Evolutionary conservation across 1,140 invertebrate genomes (phyloP).

Genomic region (Drosophila bocki): DNA sequence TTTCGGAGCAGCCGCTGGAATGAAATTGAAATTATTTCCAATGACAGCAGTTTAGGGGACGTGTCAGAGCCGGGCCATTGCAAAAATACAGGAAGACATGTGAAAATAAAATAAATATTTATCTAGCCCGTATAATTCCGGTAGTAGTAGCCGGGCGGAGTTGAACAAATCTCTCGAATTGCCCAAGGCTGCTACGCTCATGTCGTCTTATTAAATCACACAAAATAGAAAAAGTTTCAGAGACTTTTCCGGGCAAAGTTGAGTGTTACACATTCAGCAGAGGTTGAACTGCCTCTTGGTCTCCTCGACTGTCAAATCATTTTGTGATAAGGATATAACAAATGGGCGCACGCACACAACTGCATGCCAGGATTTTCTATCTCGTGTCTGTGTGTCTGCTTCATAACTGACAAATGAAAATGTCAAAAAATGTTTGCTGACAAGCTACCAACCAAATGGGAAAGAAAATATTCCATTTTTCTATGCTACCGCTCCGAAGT

Average conservation of each 20-base stretch:
- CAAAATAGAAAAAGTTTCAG: conserved; percentile 32
- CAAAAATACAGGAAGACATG: conserved; percentile 25
- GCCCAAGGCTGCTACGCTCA: conserved; percentile 26
- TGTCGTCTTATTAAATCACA: conserved; percentile 64
- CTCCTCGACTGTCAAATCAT: conserved; percentile 75
- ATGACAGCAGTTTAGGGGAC: conserved; percentile 69
- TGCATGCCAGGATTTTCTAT: conserved; percentile 45
- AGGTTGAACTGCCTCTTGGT: conserved; percentile 69
- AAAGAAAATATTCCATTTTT: conserved; percentile 61
- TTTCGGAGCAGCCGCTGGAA: conserved; percentile 12
- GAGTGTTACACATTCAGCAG: conserved; percentile 26
- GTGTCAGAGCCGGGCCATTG: conserved; percentile 46
- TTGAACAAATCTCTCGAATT: conserved; percentile 61
- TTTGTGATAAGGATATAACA: conserved; percentile 76
- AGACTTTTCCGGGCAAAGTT: conserved; percentile 4
- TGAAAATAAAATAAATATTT: conserved; percentile 71
- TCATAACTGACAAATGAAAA: conserved; percentile 83
- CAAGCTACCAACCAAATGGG: conserved; percentile 60
- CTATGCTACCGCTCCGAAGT: conserved; percentile 6
- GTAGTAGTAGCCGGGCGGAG: conserved; percentile 16
- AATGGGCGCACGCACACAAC: conserved; percentile 45
- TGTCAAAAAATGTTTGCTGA: conserved; percentile 74
- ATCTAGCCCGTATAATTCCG: conserved; percentile 55
- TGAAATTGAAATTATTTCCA: conserved; percentile 76
- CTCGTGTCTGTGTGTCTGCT: conserved; percentile 34